Conservation (phyloP, 2,888 invertebrate species). For the Ophion costatus region DNA sequence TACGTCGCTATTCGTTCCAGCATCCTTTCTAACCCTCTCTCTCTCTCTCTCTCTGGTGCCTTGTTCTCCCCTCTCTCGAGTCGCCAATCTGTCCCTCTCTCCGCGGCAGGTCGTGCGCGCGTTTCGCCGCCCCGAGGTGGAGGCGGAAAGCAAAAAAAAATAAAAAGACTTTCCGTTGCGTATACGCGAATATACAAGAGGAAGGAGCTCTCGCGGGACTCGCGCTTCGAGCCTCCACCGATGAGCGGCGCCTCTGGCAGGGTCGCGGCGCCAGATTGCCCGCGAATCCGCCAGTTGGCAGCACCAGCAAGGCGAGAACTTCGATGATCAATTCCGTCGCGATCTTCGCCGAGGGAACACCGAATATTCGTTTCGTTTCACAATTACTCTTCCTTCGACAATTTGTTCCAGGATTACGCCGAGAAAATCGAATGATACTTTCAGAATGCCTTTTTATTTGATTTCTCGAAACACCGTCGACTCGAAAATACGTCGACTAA, state of each 20-base stretch:
- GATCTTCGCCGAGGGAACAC: constrained; percentile 35
- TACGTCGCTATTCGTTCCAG: constrained; percentile 33
- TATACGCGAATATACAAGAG: constrained; percentile 24
- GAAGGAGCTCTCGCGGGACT: constrained; percentile 47
- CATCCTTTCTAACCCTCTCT: constrained; percentile 25
- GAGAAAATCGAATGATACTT: too few relatives aligned
- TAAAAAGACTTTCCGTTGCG: constrained; percentile 24
- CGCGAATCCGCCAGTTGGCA: constrained; percentile 78
- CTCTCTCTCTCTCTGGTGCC: constrained; percentile 29
- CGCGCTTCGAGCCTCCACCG: constrained; percentile 59
- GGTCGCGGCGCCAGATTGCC: constrained; percentile 60
- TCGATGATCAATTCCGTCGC: constrained; percentile 52
- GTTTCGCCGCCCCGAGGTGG: constrained; percentile 55
- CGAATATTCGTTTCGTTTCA: neutral
- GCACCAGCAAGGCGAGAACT: constrained; percentile 79
- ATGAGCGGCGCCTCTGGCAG: constrained; percentile 66
- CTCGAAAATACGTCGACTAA: too few relatives aligned
- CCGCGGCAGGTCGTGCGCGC: constrained; percentile 40
- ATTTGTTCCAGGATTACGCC: too few relatives aligned
- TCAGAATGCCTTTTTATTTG: too few relatives aligned
- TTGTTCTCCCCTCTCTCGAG: constrained; percentile 43
- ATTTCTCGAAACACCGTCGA: too few relatives aligned
- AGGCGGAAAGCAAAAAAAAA: constrained; percentile 51
- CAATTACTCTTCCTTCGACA: neutral
- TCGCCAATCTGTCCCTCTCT: constrained; percentile 21